Conservation (phyloP, 2,888 invertebrate genomes). For the Drosophila demipolita region DNA sequence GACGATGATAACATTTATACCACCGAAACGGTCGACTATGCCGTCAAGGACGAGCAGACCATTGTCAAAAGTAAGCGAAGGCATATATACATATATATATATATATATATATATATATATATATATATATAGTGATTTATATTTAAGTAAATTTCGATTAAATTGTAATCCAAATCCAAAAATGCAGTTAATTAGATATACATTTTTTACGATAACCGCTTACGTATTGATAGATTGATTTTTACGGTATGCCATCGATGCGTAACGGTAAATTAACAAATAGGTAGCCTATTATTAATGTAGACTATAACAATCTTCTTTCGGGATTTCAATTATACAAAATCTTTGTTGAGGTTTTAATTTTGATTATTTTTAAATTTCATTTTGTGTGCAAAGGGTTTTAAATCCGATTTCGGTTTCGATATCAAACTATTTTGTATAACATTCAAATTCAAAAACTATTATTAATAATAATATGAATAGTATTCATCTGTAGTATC, state of each 20-base stretch:
- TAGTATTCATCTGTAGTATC: background rate
- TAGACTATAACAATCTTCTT: background rate
- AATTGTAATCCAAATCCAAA: background rate
- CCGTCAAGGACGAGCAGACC: constrained; percentile 81
- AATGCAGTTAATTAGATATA: no score
- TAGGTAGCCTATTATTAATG: background rate
- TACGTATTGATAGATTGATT: no score
- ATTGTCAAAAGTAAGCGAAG: constrained; percentile 82
- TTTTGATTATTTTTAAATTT: no score
- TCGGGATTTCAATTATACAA: background rate
- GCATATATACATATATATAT: background rate
- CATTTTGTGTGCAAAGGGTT: background rate
- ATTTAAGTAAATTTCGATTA: background rate
- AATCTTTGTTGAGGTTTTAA: no score
- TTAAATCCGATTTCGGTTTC: background rate
- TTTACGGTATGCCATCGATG: no score
- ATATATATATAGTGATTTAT: background rate
- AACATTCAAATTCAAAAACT: background rate
- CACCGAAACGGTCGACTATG: constrained; percentile 84
- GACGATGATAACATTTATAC: constrained; percentile 84
- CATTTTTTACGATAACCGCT: no score
- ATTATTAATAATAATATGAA: background rate
- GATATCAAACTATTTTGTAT: background rate
- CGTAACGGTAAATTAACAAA: background rate
- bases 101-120: background rate